Evolutionary conservation across 53 echinoderm and acorn worm genomes (phyloP).

Genomic region (Patiria pectinifera): DNA sequence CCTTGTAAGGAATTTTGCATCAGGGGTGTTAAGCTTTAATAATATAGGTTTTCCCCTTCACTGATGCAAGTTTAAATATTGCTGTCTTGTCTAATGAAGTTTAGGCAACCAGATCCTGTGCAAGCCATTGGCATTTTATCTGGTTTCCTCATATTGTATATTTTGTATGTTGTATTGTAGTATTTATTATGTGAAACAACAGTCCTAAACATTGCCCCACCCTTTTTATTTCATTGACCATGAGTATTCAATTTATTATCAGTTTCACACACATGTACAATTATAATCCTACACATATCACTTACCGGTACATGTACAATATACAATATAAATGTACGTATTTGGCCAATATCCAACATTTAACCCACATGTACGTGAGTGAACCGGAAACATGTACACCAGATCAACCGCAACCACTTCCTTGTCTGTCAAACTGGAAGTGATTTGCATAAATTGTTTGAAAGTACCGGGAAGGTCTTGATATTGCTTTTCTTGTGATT

Average conservation of each 20-base stretch:
- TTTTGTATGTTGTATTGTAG: no score
- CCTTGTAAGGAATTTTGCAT: no score
- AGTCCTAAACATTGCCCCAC: no score
- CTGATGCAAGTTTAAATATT: no score
- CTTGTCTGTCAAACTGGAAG: constrained; percentile 5
- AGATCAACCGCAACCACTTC: constrained; percentile 34
- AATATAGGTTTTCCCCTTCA: no score
- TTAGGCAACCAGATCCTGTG: not conserved
- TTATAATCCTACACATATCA: no score
- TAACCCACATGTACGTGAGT: not conserved
- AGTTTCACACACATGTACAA: no score
- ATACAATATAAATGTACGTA: not conserved
- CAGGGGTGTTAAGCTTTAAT: no score
- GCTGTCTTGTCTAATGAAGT: not conserved
- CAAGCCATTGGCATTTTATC: not conserved
- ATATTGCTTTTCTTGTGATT: not conserved
- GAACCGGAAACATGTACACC: not conserved
- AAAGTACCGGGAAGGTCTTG: not conserved
- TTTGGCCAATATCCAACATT: no score
- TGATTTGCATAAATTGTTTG: not conserved
- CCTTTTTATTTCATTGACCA: no score
- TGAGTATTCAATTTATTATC: no score
- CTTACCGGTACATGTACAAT: not conserved
- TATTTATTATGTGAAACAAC: no score
- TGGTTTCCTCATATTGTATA: not conserved